These are phyloP conservation scores for Drusus annulatus DNA, from an alignment of 1,140 invertebrate genomes.

Conservation along the genomic window DNA sequence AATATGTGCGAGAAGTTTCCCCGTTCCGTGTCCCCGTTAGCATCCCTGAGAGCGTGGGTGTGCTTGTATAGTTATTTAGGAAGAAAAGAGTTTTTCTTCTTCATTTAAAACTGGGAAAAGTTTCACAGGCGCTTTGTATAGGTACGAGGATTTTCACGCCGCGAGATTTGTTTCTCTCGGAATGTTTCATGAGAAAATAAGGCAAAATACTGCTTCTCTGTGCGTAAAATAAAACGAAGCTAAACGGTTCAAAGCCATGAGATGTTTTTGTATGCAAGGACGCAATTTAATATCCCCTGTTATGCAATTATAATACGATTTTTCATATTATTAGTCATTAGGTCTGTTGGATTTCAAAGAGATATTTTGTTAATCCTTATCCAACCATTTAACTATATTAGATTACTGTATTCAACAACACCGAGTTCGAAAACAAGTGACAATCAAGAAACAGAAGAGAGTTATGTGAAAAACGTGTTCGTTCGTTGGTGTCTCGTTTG, in stretches of 20 bases:
- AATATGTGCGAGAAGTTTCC: slow-evolving; percentile 34
- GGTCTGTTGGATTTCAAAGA: no score
- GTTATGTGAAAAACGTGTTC: no score
- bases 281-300: neutral
- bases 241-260: neutral
- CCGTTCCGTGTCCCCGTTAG: neutral
- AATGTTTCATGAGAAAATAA: neutral
- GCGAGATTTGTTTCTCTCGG: neutral
- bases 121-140: slow-evolving; percentile 31
- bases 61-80: slow-evolving; percentile 55
- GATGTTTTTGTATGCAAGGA: neutral
- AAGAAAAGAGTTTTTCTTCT: slow-evolving; percentile 31
- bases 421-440: no score
- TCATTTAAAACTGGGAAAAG: slow-evolving; percentile 50
- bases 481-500: no score
- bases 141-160: slow-evolving; percentile 16
- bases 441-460: no score
- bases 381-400: no score
- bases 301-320: no score
- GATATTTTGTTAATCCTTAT: no score
- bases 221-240: neutral
- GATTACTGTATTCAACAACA: no score
- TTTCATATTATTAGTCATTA: no score
- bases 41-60: neutral
- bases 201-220: neutral